Percentiles rank a stretch among this genome's conserved stretches.
These are phyloP conservation scores for Myrmophylax atrothorax DNA, from an alignment of 2,113 vertebrate genomes.

Conservation along the genomic window DNA sequence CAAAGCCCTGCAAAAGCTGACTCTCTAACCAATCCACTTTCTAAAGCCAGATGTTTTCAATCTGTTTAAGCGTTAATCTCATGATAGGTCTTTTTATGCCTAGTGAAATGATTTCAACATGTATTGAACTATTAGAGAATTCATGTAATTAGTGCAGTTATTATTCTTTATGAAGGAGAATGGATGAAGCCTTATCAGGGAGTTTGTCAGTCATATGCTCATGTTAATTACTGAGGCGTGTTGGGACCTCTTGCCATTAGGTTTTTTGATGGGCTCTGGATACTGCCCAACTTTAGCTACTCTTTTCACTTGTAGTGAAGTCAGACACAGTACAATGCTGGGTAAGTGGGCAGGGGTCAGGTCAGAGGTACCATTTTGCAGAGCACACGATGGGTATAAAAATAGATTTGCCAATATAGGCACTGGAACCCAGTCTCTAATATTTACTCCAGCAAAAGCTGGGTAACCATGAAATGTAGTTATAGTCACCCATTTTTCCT, in stretches of 20 bases:
- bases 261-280: not conserved
- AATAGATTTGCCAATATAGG: not conserved
- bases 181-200: not conserved
- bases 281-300: not conserved
- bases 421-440: not conserved
- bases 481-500: not conserved
- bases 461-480: not conserved
- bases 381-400: not conserved
- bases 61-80: constrained; percentile 60
- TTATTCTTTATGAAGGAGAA: not conserved
- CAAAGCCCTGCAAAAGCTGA: constrained; percentile 46
- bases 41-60: constrained; percentile 46
- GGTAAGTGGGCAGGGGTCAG: not conserved
- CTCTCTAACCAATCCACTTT: constrained; percentile 29
- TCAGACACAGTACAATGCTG: not conserved
- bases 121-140: constrained; percentile 23
- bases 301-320: not conserved
- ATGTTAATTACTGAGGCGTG: not conserved
- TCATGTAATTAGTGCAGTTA: not conserved
- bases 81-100: constrained; percentile 25
- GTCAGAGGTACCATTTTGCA: not conserved
- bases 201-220: not conserved
- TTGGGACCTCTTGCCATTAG: not conserved
- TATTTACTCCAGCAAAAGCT: not conserved
- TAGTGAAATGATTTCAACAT: constrained; percentile 23